Base-by-base conservation (phyloP, 1,140 invertebrate genomes). In the Euwallacea similis region DNA sequence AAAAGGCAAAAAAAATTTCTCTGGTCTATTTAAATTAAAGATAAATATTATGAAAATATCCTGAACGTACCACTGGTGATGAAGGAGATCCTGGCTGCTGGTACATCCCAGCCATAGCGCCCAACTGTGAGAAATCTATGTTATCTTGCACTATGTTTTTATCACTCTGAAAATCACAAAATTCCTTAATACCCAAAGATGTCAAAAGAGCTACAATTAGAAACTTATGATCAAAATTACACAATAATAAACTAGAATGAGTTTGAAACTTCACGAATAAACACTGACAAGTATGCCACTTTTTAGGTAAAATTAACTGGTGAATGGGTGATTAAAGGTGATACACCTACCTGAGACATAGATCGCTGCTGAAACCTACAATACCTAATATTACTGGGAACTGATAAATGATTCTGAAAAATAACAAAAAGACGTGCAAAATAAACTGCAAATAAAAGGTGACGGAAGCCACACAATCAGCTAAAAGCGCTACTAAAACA, bases 401-500 rank as follows among this genome's bases (percentile, higher is more conserved):
- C 90, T 88, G 88, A 90, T 88, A 92, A 91, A 88, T 91, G 90
- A 87, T 90, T 91, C 90, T 92, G 90, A 85, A 91, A 91, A 86
- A 89, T 88, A 89, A 88, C 88, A 85, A 89, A 85, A 82, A 85
- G 84, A 79, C 82, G 85, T 82, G 83, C 82, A 83, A 86, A 87
- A 86, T 85, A 85, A 82, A 84, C 83, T 83, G 78, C 84, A 83
- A 85, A 83, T 82, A 79, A 69, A 73, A 70, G 76, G 59, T 61
- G 59, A 16, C 21, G 56, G n/a, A n/a, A 9, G 33, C 15, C 7
- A n/a, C 56, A 53, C 11, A 53, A 53, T 11, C 50, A 15, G 50
- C 50, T 53, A 53, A 53, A 53, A 15, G 15, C 11, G 15, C 50
- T 15, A 53, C 50, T n/a, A 33, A 33, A 33, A 33, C 21, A 53